phyloP scores from a whole-genome alignment of 92 coral and sea anemone genomes.

The Epizoanthus scotinus region DNA sequence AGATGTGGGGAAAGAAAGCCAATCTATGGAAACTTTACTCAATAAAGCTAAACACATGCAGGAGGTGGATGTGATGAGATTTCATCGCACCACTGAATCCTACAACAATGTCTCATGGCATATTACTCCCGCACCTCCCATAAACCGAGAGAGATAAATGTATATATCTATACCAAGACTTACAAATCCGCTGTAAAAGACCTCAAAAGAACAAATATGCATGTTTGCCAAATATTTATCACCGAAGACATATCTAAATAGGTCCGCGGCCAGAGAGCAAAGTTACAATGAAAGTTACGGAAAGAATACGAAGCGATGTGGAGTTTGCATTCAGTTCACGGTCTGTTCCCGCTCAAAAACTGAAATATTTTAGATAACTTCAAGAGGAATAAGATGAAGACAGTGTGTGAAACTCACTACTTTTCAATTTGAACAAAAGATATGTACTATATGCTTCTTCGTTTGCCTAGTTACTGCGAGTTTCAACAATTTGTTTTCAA shows the following conservation, averaged over 20 bases:
- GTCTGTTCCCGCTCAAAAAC: no score
- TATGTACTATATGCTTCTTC: no score
- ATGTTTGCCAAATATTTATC: constrained; percentile 22
- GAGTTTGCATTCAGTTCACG: not conserved
- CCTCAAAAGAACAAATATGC: constrained; percentile 6
- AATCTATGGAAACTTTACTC: constrained; percentile 9
- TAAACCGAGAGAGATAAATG: constrained; percentile 18
- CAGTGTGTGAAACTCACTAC: no score
- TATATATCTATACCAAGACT: constrained; percentile 7
- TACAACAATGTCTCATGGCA: no score
- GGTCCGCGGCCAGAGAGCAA: constrained; percentile 25
- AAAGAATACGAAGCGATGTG: constrained; percentile 15
- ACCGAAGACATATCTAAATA: constrained; percentile 34
- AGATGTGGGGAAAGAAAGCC: not conserved
- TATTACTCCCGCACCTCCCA: not conserved
- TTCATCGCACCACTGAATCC: constrained; percentile 36
- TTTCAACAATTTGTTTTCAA: no score
- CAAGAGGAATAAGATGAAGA: no score
- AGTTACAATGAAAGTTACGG: constrained; percentile 12
- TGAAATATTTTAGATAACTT: no score
- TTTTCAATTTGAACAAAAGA: no score
- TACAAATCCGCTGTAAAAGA: constrained; percentile 16
- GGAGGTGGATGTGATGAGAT: constrained; percentile 36
- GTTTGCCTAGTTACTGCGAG: no score
- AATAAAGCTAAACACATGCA: constrained; percentile 8